Conservation (phyloP, 2,888 invertebrate species). For the Tenthredo notha region DNA sequence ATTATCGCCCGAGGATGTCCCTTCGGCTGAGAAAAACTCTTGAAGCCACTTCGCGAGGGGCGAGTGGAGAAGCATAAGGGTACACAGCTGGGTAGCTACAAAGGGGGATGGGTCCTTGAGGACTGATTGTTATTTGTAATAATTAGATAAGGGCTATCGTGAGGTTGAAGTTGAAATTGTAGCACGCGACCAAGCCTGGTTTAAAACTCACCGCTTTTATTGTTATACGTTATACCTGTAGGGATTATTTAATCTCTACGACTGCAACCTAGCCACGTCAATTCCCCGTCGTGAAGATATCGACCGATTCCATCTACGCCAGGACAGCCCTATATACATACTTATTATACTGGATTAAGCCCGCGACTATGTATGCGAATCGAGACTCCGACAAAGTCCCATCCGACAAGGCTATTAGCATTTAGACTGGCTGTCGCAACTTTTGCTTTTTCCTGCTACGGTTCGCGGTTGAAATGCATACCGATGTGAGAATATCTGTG, state of each 20-base stretch:
- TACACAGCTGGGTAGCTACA: neutral
- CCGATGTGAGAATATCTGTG: constrained; percentile 65
- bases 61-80: constrained; percentile 11
- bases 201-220: neutral
- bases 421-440: constrained; percentile 78
- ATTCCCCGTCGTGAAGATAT: constrained; percentile 35
- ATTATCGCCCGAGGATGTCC: constrained; percentile 41
- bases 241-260: constrained; percentile 7
- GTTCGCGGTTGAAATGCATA: constrained; percentile 74
- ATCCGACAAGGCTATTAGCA: constrained; percentile 78
- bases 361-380: constrained; percentile 62
- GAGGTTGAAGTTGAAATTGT: constrained; percentile 8
- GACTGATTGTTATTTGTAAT: constrained; percentile 44
- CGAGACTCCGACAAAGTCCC: constrained; percentile 73
- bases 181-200: constrained; percentile 19
- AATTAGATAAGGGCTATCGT: constrained; percentile 38
- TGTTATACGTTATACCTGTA: constrained; percentile 17
- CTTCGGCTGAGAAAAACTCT: constrained; percentile 31
- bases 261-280: constrained; percentile 20
- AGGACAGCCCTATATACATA: constrained; percentile 29
- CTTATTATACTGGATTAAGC: constrained; percentile 51
- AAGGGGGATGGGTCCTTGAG: constrained; percentile 23
- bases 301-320: constrained; percentile 47
- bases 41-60: constrained; percentile 33
- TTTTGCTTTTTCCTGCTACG: constrained; percentile 59